Evolutionary conservation across 2,888 invertebrate genomes (phyloP).

Genomic region (Drosophila algonquin): DNA sequence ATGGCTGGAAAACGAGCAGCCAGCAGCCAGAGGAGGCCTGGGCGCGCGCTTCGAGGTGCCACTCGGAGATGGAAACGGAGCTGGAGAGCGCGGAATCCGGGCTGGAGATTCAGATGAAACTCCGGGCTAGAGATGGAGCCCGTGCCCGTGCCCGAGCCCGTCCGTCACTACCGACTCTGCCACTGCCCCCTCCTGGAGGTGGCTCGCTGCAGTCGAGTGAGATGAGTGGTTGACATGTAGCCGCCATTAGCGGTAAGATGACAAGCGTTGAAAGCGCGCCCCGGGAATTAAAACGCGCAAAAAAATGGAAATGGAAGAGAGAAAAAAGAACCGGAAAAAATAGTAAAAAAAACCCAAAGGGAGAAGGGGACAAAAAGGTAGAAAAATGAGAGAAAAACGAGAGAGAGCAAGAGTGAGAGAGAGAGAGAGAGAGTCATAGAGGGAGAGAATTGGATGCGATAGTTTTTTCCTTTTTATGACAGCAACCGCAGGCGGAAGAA

Average conservation of each 20-base stretch:
- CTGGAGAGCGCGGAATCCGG: slow-evolving; percentile 1
- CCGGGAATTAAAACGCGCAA: slow-evolving; percentile 72
- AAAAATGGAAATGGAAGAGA: slow-evolving; percentile 11
- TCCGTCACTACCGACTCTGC: neutral
- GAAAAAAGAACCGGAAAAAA: slow-evolving; percentile 39
- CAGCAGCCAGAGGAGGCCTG: neutral
- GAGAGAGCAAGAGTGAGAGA: neutral
- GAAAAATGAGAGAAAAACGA: slow-evolving; percentile 10
- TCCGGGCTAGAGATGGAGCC: neutral
- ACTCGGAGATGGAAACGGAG: slow-evolving; percentile 24
- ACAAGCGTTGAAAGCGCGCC: slow-evolving; percentile 77
- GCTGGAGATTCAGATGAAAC: neutral
- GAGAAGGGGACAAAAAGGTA: neutral
- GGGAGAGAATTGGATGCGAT: slow-evolving; percentile 56
- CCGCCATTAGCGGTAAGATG: slow-evolving; percentile 80
- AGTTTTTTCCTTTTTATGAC: slow-evolving; percentile 63
- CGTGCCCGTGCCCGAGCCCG: neutral
- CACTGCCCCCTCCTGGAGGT: neutral
- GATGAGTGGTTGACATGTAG: slow-evolving; percentile 80
- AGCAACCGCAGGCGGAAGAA: slow-evolving; percentile 59
- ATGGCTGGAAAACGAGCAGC: slow-evolving; percentile 68
- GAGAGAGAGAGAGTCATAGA: slow-evolving; percentile 7
- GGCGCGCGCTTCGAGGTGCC: slow-evolving; percentile 1
- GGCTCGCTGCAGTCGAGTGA: slow-evolving; percentile 37
- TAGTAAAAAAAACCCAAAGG: slow-evolving; percentile 27